phyloP scores from a whole-genome alignment of 2,888 invertebrate genomes.

The Tyria jacobaeae region DNA sequence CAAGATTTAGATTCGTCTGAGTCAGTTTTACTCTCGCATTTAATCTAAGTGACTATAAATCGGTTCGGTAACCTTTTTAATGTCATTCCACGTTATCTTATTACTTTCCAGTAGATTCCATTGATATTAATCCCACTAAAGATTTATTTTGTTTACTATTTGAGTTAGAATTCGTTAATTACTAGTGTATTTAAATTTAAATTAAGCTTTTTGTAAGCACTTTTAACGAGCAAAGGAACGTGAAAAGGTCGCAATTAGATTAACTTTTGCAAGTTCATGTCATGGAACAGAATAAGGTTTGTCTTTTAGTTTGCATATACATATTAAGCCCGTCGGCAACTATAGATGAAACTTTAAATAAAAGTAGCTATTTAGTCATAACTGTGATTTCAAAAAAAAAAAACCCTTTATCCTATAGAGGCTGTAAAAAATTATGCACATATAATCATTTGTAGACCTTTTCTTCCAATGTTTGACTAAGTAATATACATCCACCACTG shows the following conservation, averaged over 20 bases:
- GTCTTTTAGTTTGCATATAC: no score
- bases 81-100: constrained; percentile 30
- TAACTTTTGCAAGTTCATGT: constrained; percentile 1
- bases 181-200: constrained; percentile 9
- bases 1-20: constrained; percentile 34
- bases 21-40: constrained; percentile 11
- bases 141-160: constrained; percentile 33
- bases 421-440: no score
- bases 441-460: no score
- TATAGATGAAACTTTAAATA: no score
- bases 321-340: no score
- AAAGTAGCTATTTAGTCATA: no score
- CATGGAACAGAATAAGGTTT: neutral
- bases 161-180: constrained; percentile 31
- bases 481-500: no score
- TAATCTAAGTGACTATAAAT: constrained; percentile 18
- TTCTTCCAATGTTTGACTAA: no score
- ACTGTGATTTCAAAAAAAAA: no score
- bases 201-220: constrained; percentile 11
- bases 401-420: no score
- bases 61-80: constrained; percentile 35
- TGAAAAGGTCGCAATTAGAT: constrained; percentile 8
- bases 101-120: constrained; percentile 19
- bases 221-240: neutral
- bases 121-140: constrained; percentile 27